A percentile compares a stretch with the other conserved stretches of the same genome.
These are phyloP conservation scores for Halesus radiatus DNA, from an alignment of 1,140 invertebrate genomes.

Conservation along the genomic window DNA sequence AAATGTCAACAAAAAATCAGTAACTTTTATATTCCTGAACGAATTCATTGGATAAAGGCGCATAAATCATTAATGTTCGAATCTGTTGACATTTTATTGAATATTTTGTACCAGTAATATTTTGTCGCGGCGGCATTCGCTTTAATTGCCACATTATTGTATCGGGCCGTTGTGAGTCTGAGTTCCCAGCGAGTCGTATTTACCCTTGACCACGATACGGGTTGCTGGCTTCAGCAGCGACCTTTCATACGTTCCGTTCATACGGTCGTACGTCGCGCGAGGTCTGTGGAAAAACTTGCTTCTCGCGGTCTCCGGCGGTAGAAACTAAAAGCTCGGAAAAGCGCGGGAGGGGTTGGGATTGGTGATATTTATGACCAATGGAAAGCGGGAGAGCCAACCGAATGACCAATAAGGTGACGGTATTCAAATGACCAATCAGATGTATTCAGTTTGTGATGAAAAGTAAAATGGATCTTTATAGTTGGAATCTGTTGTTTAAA, in stretches of 20 bases:
- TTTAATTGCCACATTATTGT: slow-evolving; percentile 17
- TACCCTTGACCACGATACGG: slow-evolving; percentile 54
- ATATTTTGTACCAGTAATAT: not conserved
- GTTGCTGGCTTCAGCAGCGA: slow-evolving; percentile 21
- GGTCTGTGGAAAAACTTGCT: not conserved
- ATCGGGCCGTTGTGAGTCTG: not conserved
- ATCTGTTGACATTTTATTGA: not conserved
- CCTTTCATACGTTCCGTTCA: slow-evolving; percentile 18
- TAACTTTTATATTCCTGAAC: no score
- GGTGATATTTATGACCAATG: no score
- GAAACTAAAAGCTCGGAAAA: not conserved
- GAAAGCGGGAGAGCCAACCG: no score
- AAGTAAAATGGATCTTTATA: no score
- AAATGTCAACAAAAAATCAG: no score
- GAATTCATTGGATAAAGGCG: no score
- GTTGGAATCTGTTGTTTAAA: no score
- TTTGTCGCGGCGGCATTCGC: not conserved
- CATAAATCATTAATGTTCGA: not conserved
- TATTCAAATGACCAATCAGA: no score
- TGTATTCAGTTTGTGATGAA: no score
- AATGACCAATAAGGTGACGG: no score
- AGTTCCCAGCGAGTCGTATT: slow-evolving; percentile 2
- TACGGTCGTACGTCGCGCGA: no score
- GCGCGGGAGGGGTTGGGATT: not conserved
- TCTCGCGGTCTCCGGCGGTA: not conserved